Evolutionary conservation across 2,797 vertebrate genomes (phyloP).

Genomic region (Eidolon dupreanum): DNA sequence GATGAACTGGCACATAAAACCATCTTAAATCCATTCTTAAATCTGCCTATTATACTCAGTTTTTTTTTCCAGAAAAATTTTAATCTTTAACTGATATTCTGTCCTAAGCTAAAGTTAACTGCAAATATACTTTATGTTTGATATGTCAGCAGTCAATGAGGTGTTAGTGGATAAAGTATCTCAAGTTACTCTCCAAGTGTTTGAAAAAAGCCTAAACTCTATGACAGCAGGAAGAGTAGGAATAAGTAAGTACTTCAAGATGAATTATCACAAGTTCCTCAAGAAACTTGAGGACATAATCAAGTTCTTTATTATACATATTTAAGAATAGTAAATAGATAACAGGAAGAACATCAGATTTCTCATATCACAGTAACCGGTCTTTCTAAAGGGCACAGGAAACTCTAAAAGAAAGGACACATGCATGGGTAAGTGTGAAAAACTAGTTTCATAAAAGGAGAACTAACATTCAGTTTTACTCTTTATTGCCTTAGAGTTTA

Average conservation of each 20-base stretch:
- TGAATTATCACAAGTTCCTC: background rate
- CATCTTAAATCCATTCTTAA: slow-evolving; percentile 28
- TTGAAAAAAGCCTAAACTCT: slow-evolving; percentile 1
- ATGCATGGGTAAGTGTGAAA: slow-evolving; percentile 2
- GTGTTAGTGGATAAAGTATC: background rate
- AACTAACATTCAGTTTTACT: slow-evolving; percentile 8
- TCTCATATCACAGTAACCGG: background rate
- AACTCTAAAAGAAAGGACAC: slow-evolving; percentile 42
- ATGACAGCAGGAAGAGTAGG: background rate
- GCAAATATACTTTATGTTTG: slow-evolving; percentile 18
- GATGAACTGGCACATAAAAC: slow-evolving; percentile 60
- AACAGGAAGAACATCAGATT: slow-evolving; percentile 13
- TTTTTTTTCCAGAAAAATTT: background rate
- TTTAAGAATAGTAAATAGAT: background rate
- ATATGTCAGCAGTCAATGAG: background rate
- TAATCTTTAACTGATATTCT: slow-evolving; percentile 33
- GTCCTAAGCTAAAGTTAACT: slow-evolving; percentile 41
- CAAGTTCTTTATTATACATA: slow-evolving; percentile 15
- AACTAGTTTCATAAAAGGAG: background rate
- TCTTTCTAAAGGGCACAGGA: slow-evolving; percentile 12
- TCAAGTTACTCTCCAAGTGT: background rate
- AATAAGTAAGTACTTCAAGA: background rate
- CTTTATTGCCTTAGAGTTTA: background rate
- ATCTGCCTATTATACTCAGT: background rate
- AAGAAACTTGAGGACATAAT: background rate